Evolutionary conservation across 2,113 vertebrate species (phyloP).

Genomic region (Oxyura jamaicensis): DNA sequence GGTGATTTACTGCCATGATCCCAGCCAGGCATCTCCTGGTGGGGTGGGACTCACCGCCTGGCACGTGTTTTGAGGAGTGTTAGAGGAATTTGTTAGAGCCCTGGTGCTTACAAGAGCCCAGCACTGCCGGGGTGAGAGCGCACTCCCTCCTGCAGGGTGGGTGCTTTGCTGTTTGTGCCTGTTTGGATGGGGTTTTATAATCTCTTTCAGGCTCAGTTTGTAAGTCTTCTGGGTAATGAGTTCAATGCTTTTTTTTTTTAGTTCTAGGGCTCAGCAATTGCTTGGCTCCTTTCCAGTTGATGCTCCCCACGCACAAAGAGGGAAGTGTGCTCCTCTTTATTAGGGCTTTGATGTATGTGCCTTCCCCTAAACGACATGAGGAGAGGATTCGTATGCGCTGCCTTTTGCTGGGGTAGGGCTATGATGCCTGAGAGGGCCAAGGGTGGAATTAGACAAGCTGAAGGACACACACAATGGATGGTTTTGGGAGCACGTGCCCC

Average conservation of each 20-base stretch:
- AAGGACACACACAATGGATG: not conserved
- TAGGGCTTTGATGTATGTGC: not conserved
- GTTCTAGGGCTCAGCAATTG: not conserved
- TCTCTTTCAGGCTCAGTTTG: not conserved
- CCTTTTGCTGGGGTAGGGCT: fast-evolving
- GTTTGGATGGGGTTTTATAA: not conserved
- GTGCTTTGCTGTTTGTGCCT: not conserved
- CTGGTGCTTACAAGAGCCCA: fast-evolving
- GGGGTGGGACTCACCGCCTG: not conserved
- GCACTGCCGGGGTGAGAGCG: not conserved
- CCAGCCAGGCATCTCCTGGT: not conserved
- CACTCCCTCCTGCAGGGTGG: not conserved
- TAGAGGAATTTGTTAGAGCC: not conserved
- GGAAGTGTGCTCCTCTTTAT: not conserved
- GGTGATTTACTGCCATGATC: not conserved
- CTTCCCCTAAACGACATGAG: not conserved
- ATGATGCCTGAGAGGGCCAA: not conserved
- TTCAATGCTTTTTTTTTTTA: not conserved
- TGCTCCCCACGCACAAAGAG: conserved; percentile 17
- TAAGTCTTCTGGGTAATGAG: not conserved
- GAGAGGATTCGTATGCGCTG: not conserved
- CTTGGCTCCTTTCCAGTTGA: conserved; percentile 22
- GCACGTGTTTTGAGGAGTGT: fast-evolving
- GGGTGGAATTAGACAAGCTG: not conserved
- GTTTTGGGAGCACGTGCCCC: fast-evolving